Evolutionary conservation across 2,797 vertebrate species (phyloP).

Genomic region (Pygocentrus nattereri): DNA sequence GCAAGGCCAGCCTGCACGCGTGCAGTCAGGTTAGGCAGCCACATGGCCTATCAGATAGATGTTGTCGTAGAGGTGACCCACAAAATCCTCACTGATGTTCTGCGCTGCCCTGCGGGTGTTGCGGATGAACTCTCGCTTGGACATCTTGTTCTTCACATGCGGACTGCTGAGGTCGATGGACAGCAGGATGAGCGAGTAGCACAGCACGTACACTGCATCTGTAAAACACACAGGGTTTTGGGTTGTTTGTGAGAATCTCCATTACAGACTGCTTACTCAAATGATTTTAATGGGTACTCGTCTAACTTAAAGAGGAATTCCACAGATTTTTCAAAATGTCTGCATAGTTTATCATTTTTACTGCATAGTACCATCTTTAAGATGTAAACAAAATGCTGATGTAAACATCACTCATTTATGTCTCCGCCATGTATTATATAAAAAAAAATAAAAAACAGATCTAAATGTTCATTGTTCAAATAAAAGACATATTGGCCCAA

Average conservation of each 20-base stretch:
- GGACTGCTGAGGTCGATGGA: slow-evolving; percentile 98
- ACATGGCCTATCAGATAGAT: slow-evolving; percentile 99
- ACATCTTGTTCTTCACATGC: slow-evolving; percentile 99
- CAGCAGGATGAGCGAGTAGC: slow-evolving; percentile 98
- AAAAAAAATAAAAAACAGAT: too few species aligned
- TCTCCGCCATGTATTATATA: too few species aligned
- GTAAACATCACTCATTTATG: too few species aligned
- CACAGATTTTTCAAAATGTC: too few species aligned
- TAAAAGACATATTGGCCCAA: too few species aligned
- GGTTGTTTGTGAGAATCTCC: neutral
- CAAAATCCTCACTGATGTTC: slow-evolving; percentile 98
- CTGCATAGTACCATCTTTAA: too few species aligned
- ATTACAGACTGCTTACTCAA: neutral
- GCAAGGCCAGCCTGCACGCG: neutral
- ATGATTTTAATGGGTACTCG: too few species aligned
- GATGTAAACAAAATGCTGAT: too few species aligned
- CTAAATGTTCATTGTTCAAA: too few species aligned
- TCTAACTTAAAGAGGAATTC: too few species aligned
- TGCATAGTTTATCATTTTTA: too few species aligned
- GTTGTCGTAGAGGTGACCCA: slow-evolving; percentile 99
- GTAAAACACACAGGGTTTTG: slow-evolving; percentile 34
- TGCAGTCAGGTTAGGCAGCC: slow-evolving; percentile 83
- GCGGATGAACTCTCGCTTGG: slow-evolving; percentile 98
- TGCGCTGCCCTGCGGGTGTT: slow-evolving; percentile 96
- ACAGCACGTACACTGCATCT: slow-evolving; percentile 98